Evolutionary conservation across 2,113 vertebrate genomes (phyloP).

Genomic region (Sialia sialis): DNA sequence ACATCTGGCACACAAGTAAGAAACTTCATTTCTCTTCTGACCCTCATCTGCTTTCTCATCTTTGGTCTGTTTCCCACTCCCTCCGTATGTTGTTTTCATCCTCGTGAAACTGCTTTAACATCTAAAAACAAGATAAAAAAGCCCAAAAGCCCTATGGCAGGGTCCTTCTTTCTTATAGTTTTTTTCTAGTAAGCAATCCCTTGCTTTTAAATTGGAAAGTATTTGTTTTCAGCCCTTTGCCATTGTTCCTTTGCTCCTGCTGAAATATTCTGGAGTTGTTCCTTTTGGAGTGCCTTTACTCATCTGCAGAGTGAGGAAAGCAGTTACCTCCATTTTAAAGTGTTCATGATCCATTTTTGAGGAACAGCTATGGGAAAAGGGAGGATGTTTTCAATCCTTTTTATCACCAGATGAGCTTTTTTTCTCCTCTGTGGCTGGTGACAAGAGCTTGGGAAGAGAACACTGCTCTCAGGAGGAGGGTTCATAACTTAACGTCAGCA

Average conservation of each 20-base stretch:
- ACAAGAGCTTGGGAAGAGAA: neutral
- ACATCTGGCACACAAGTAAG: neutral
- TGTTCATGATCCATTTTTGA: neutral
- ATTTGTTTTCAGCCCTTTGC: neutral
- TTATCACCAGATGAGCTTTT: neutral
- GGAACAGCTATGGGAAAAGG: neutral
- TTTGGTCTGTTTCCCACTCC: neutral
- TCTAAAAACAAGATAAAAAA: neutral
- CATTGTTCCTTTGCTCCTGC: fast-evolving
- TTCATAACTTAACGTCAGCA: neutral
- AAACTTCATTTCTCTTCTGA: neutral
- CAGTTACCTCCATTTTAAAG: neutral
- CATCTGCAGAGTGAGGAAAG: neutral
- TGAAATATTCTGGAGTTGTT: neutral
- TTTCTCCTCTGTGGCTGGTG: neutral
- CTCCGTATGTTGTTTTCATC: neutral
- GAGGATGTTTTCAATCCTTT: neutral
- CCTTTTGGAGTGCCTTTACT: neutral
- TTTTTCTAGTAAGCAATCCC: neutral
- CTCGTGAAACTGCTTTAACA: neutral
- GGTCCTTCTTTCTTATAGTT: neutral
- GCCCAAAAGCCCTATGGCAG: neutral
- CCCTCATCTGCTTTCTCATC: neutral
- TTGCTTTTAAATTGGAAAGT: neutral
- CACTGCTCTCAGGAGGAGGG: neutral